Evolutionary conservation across 1,140 invertebrate genomes (phyloP), one percentile per base, ranked within the genome.

Genomic region (Drosophila orena): DNA sequence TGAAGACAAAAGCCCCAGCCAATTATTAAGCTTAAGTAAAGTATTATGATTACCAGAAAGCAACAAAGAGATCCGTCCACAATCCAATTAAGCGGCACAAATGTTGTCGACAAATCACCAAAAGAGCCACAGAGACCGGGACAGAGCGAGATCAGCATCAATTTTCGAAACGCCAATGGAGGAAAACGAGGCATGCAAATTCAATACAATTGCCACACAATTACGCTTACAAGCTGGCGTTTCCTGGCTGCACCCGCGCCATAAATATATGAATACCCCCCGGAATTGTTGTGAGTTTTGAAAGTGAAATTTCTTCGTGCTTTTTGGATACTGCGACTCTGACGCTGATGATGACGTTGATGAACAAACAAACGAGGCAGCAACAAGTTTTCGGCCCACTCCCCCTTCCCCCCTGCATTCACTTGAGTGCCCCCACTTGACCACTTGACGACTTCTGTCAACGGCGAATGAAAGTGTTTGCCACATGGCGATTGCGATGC

Each of bases 101-200:
- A 84, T 72, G 62, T 78, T 71, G 83, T 88, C 83, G 83, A 88
- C 81, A 88, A 85, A 85, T 85, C 83, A 66, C 77, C 81, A 77
- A 81, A 42, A 47, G 43, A 58, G 47, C 40, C 40, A 55, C 20
- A 37, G 27, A 35, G 47, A 30, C 42, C 22, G 4, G 24, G 24
- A 24, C 24, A 24, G 24, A 24, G 24, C 22, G 38, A 42, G 52
- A 61, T 58, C 22, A 30, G 42, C 69, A 40, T 57, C 65, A 49
- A 70, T 71, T 70, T 71, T 71, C 52, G 27, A 70, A 55, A 54
- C 27, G 47, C 35, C 47, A 68, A 68, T 55, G 15, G 37, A 54
- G 12, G 61, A 46, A 24, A 59, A 56, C 42, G 46, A 44, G 46
- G 42, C 34, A 71, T 71, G 68, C 68, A 71, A 71, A 71, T 71